Base-by-base conservation (phyloP, 2,113 vertebrate species). In the Lucifuga dentata region DNA sequence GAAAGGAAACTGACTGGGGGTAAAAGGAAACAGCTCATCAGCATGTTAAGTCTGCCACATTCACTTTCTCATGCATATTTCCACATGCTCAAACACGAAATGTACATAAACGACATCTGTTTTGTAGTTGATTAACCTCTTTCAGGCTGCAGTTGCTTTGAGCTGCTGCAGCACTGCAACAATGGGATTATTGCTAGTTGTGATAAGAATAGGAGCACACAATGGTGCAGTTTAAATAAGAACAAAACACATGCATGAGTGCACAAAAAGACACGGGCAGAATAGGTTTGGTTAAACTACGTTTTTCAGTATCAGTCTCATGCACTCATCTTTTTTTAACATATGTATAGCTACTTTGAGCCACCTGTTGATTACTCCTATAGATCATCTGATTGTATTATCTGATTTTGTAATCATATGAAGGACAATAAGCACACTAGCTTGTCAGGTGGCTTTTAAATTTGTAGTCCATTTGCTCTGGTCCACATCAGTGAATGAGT, bases 21-120 rank as follows among this genome's bases (percentile, higher is more conserved):
- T 56, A 50, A 66, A 21, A 21, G 33, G 17, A 20, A 80, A 51
- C 44, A 33, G 44, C 53, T 75, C 59, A 63, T 44, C 29, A 49
- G 55, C 49, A 76, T 57, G 76, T 82, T 84, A 81, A 83, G 79
- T 84, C 76, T 80, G 66, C 73, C 79, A 73, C 73, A 79, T 80
- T 81, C 40, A 43, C 61, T 74, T 81, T 62, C 81, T 72, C 51
- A 60, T 59, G 19, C 46, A 63, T 59, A 50, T 53, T 43, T 33
- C 52, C 56, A 24, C 36, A 2, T 13, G 17, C 39, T 52, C 53
- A 60, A 49, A 76, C 69, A 60, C 59, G n/a, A n/a, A n/a, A n/a
- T n/a, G 76, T 5, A 68, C 63, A 73, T 56, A 73, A 20, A 57
- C 62, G 45, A 58, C 53, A 69, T 76, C 76, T 78, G 81, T 68